Evolutionary conservation across 2,888 invertebrate genomes (phyloP), one percentile per base, ranked within the genome.

Genomic region (Stenoptilia bipunctidactyla): DNA sequence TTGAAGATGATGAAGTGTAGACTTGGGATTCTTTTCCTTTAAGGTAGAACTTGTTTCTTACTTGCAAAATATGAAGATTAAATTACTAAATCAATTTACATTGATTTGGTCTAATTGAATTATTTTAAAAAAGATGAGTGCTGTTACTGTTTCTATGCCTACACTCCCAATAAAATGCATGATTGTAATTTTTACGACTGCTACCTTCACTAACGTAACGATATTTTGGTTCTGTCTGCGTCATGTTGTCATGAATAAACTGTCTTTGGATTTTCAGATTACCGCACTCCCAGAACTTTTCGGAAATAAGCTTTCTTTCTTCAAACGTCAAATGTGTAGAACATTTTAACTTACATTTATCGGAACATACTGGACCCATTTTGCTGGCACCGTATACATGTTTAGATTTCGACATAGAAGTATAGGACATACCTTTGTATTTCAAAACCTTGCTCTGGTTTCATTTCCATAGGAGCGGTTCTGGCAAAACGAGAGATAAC

Each of bases 111-210:
- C n/a, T n/a, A n/a, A n/a, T n/a, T n/a, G n/a, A n/a, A n/a, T n/a
- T n/a, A n/a, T n/a, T n/a, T n/a, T n/a, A n/a, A n/a, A n/a, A n/a
- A n/a, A n/a, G n/a, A n/a, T n/a, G n/a, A n/a, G n/a, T n/a, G n/a
- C n/a, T n/a, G n/a, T n/a, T n/a, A n/a, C n/a, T n/a, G n/a, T n/a
- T n/a, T n/a, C n/a, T n/a, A n/a, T n/a, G n/a, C n/a, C n/a, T n/a
- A n/a, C n/a, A n/a, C n/a, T n/a, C n/a, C n/a, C n/a, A n/a, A 45
- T 54, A 48, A 44, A 48, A 56, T 15, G 51, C 50, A 34, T 48
- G 38, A 44, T 51, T 54, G 33, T 15, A 34, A 36, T 41, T 39
- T 43, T 39, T 42, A 13, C 53, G 45, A 15, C 33, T 43, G 44
- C 40, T 52, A 37, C 45, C 42, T 34, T 42, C 46, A 39, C 42